Evolutionary conservation across 2,113 vertebrate genomes (phyloP), one percentile per base, ranked within the genome.

Genomic region (Hypanus sabinus): DNA sequence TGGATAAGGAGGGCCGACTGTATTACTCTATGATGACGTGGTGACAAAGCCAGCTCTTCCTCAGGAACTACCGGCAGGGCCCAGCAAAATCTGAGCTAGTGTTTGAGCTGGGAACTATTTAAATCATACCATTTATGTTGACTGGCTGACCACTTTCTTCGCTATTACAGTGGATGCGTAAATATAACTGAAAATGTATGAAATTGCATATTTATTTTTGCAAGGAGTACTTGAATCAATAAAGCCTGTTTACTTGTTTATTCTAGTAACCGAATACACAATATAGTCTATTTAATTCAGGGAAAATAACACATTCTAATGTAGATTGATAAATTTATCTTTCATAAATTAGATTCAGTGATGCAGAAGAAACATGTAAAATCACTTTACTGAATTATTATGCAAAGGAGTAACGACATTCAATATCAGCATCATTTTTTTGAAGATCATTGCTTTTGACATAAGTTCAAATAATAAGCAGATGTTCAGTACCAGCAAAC

Each of bases 361-460:
- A 93, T 5, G 91, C 36, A 73, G 20, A 73, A 71, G 38, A 70
- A 73, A 24, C 68, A 71, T 71, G 73, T 24, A 93, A 46, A 71
- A 75, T 73, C 11, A 70, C 36, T 90, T 83, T 90, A 65, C 85
- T 65, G 60, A 68, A 62, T n/a, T 60, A 76, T 55, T 68, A 65
- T 75, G 55, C 16, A 14, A 65, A 24, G 73, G 55, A 94, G 80
- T 94, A 79, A 94, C 60, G 93, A 94, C 57, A 30, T 80, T 75
- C 75, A 79, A 27, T 68, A 94, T 94, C 46, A 94, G 77, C 38
- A n/a, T 81, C 36, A 60, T 7, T 93, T 6, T 94, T 94, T 93
- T 94, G 62, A 94, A 70, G 77, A 57, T 93, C 94, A 92, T 75
- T 95, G 75, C 94, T 96, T 3, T 4, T 94, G 93, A 83, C 14